Base-by-base conservation (phyloP, 1,140 invertebrate genomes). In the Bombus balteatus region DNA sequence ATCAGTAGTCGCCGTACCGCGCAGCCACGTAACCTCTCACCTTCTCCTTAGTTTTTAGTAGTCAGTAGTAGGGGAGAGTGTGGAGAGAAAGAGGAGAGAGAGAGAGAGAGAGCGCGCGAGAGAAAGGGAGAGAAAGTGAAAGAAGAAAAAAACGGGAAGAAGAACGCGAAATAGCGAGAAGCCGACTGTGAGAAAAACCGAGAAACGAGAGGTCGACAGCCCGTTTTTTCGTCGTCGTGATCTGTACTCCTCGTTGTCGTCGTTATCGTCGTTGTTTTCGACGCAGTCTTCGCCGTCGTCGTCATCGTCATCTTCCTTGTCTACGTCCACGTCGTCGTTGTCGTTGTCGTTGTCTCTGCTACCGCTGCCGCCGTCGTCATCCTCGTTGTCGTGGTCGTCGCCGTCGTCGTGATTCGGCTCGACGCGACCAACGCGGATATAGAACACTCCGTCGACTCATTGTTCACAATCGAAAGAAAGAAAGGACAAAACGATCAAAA, bases 41-140 rank as follows among this genome's bases (percentile, higher is more conserved):
- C 95, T 95, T 96, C 95, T 95, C 95, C 95, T 96, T 96, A 96
- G 96, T 96, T 96, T 96, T 96, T 96, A 97, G 96, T 97, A 94
- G 94, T 95, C 94, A 92, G 94, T 95, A 94, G 94, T 93, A 92
- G 91, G 92, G 85, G 89, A 92, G 90, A 86, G 86, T 89, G 90
- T 86, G 90, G 78, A 81, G 90, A 92, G 91, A 90, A 87, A 84
- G 79, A 83, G 82, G 71, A 83, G 81, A 78, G 73, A 90, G 88
- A 71, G 43, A 86, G 81, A 91, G 75, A 83, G 66, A 72, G 68
- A 68, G 75, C 37, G 72, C 71, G 39, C 76, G 22, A 68, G 57
- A 68, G 18, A 72, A 59, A 39, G n/a, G 41, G 32, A 71, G 66
- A 34, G 43, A 43, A 65, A 71, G 68, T 71, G 68, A 71, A 71